Conservation (phyloP, 2,888 invertebrate genomes). For the Cosmia trapezina region DNA sequence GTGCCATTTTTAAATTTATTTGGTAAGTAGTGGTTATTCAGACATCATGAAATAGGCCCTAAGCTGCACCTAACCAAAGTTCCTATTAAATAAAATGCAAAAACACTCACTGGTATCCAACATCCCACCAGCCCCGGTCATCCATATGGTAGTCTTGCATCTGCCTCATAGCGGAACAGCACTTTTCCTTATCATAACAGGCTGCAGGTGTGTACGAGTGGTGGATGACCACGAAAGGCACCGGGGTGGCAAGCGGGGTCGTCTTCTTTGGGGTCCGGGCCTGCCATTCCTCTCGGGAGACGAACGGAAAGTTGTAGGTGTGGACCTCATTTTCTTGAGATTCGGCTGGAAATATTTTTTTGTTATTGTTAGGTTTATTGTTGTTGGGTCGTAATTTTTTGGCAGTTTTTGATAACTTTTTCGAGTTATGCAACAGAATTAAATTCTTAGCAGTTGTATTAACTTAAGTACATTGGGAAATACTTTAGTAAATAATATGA, state of each 20-base stretch:
- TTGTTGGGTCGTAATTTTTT: not conserved
- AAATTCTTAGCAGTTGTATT: not conserved
- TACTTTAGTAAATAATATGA: not conserved
- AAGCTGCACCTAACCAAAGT: not conserved
- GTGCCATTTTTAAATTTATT: too few relatives aligned
- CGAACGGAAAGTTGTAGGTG: conserved; percentile 78
- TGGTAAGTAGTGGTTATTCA: too few relatives aligned
- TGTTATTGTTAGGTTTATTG: not conserved
- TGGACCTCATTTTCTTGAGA: conserved; percentile 76
- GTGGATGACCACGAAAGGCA: conserved; percentile 93
- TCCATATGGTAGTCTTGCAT: conserved; percentile 92
- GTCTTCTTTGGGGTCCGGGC: conserved; percentile 88
- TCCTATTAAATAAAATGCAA: not conserved
- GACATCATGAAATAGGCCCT: too few relatives aligned
- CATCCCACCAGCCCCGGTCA: conserved; percentile 92
- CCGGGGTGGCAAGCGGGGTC: conserved; percentile 88
- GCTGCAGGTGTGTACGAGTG: conserved; percentile 92
- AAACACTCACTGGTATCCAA: conserved; percentile 89
- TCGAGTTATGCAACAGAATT: not conserved
- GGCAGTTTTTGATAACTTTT: not conserved
- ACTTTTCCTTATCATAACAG: conserved; percentile 88
- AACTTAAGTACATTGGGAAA: not conserved
- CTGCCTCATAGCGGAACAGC: conserved; percentile 90
- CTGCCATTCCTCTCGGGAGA: conserved; percentile 90
- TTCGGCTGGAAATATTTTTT: conserved; percentile 48